Base-by-base conservation (phyloP, 2,888 invertebrate species). In the Ethmia dodecea region DNA sequence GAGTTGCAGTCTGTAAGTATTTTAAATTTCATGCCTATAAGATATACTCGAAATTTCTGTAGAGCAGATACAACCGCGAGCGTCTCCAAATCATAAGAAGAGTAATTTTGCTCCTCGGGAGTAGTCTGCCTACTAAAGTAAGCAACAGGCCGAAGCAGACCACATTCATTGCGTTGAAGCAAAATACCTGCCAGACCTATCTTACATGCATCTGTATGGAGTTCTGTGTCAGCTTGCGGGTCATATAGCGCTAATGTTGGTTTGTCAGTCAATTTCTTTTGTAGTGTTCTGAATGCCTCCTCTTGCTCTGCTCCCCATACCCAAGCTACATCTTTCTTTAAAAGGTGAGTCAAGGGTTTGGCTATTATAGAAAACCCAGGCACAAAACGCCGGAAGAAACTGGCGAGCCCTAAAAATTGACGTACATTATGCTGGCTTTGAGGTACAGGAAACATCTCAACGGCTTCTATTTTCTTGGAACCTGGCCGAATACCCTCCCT, bases 161-260 rank as follows among this genome's bases (percentile, higher is more conserved):
- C 27, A 2, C 35, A 25, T 1, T 34, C 32, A 12, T 45, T 30
- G 0, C 37, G 13, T 34, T 63, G 64, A 6, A 66, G 18, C 2
- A 68, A 15, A 5, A 66, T 52, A 3, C 55, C 58, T 45, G 38
- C 59, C 2, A 65, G 11, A 2, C 65, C 64, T 1, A 45, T 11
- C n/a, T 49, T 37, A 34, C 61, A 56, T 0, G 64, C 66, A 34
- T 67, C 66, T 0, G 63, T 65, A 28, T 68, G 63, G 1, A 62
- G 33, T 27, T 62, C 55, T 1, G 49, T 53, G 13, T 40, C 35
- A 59, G 33, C 33, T 5, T 28, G 12, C 13, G 28, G 28, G n/a
- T 28, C 3, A 13, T 28, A 28, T 2, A 28, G 10, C 6, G 28
- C 28, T 0, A 28, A 13, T 9, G 60, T 40, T 5, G 52, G 49